Base-by-base conservation (phyloP, 1,140 invertebrate genomes). In the Zaprionus gabonicus region DNA sequence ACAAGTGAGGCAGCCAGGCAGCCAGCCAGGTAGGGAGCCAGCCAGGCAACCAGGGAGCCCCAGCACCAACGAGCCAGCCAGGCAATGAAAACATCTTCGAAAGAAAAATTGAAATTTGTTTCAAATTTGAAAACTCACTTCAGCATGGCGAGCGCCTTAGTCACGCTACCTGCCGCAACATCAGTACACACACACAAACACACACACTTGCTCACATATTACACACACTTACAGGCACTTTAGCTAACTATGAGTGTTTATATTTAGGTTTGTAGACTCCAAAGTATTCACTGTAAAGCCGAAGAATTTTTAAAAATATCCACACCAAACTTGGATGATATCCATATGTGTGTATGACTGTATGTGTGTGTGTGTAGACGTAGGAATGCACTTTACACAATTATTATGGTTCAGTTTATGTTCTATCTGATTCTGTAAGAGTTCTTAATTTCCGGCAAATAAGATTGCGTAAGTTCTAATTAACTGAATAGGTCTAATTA, bases 141-240 rank as follows among this genome's bases (percentile, higher is more conserved):
- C 76, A 77, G 85, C 76, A 80, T 90, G 79, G 84, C 85, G 81
- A 90, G 90, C 81, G 85, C 55, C 79, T 90, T 81, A 88, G 85
- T 88, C 85, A 88, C 85, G 85, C 81, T 80, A 88, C 70, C 81
- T 78, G 85, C 71, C 71, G 60, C 83, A 82, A 74, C 80, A 49
- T 10, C 10, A 15, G 6, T 17, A 25, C n/a, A 56, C 9, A 25
- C 27, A 38, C 25, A 20, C 20, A 38, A n/a, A 20, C 20, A 36
- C 62, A 76, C 83, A 80, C 31, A 31, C 0, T 7, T 7, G 7
- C 6, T 10, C 2, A 66, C 76, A 55, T 25, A 20, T 20, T 15
- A 57, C 12, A 31, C 13, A n/a, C 25, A 28, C 12, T 31, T 12
- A 56, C 38, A 46, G 13, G 28, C 55, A 49, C 55, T 65, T 51